Conservation (phyloP, 37 sponge, comb jelly and placozoan genomes). For the Hexactinellida sp. region DNA sequence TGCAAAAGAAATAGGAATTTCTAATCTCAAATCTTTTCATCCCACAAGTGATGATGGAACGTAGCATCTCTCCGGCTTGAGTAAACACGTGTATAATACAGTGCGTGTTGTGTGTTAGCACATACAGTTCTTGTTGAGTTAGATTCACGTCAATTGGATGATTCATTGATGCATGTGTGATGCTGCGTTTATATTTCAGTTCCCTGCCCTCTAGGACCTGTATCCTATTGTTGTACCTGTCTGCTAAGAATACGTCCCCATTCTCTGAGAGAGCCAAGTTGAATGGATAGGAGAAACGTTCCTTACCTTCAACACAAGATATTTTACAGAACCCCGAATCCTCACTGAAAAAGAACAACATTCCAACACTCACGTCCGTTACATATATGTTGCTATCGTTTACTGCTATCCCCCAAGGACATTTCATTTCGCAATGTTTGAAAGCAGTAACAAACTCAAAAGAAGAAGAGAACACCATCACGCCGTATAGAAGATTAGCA, state of each 20-base stretch:
- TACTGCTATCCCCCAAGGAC: background rate
- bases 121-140: background rate
- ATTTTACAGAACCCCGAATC: background rate
- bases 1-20: background rate
- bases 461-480: background rate
- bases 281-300: background rate
- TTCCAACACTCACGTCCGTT: background rate
- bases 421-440: background rate
- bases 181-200: background rate
- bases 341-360: background rate
- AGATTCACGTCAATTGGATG: background rate
- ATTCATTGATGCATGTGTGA: background rate
- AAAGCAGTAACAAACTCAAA: background rate
- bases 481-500: background rate
- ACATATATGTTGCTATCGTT: background rate
- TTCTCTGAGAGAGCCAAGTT: background rate
- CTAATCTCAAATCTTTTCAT: background rate
- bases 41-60: background rate
- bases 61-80: background rate
- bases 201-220: background rate
- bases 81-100: background rate
- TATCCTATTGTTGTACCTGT: background rate
- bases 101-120: background rate
- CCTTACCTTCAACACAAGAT: background rate
- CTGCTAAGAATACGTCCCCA: background rate